Conservation (phyloP, 2,113 vertebrate genomes). For the Erythrolamprus reginae region DNA sequence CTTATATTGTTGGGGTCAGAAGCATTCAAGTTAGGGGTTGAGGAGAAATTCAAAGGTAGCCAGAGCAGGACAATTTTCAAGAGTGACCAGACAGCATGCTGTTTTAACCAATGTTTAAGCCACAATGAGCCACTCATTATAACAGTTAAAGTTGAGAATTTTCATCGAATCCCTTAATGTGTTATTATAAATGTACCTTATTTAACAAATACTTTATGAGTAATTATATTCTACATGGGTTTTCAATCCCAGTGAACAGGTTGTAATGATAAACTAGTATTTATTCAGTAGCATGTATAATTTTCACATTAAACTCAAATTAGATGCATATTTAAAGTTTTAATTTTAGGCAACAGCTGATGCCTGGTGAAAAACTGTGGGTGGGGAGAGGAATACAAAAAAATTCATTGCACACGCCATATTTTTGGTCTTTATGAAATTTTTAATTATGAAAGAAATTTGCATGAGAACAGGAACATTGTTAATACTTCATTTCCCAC, state of each 20-base stretch:
- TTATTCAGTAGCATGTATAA: slow-evolving; percentile 18
- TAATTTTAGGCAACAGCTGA: slow-evolving; percentile 29
- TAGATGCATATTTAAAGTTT: slow-evolving; percentile 25
- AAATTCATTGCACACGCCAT: background rate
- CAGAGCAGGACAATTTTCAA: background rate
- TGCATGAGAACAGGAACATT: background rate
- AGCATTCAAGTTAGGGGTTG: no score
- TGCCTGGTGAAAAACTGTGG: background rate
- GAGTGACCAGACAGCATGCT: background rate
- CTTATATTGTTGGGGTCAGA: background rate
- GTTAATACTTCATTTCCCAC: slow-evolving; percentile 23
- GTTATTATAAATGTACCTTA: slow-evolving; percentile 7
- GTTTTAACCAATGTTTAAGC: background rate
- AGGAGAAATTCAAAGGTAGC: background rate
- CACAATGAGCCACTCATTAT: background rate
- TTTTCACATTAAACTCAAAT: slow-evolving; percentile 34
- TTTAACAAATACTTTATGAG: slow-evolving; percentile 20
- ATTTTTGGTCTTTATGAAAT: slow-evolving; percentile 7
- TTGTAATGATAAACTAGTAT: slow-evolving; percentile 9
- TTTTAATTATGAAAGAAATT: slow-evolving; percentile 2
- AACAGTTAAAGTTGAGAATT: background rate
- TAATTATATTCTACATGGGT: background rate
- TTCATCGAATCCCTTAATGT: background rate
- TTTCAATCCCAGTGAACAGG: slow-evolving; percentile 24
- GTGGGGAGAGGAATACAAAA: slow-evolving; percentile 1